A percentile compares a stretch with the other conserved stretches of the same genome.
phyloP scores from a whole-genome alignment of 1,140 invertebrate genomes.

The Pygmarrhopalites habei region DNA sequence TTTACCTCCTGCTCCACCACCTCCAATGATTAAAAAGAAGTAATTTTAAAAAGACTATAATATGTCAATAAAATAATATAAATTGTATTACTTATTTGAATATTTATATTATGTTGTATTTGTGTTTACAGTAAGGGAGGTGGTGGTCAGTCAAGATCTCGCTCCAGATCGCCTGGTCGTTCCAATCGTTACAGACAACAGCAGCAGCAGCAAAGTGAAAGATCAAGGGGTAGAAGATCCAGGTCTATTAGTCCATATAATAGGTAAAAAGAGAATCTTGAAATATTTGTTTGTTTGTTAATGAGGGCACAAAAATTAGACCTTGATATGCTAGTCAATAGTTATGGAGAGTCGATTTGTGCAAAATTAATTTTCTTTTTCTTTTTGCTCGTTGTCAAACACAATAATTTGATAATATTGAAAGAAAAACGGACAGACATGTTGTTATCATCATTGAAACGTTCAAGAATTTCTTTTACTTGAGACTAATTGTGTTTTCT shows the following conservation, averaged over 20 bases:
- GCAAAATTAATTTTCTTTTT: neutral
- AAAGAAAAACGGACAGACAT: neutral
- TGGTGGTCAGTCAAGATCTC: neutral
- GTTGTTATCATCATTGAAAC: too few species aligned
- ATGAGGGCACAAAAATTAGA: conserved; percentile 4
- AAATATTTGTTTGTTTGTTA: too few species aligned
- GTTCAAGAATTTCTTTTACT: too few species aligned
- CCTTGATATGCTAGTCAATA: neutral
- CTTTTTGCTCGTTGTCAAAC: neutral
- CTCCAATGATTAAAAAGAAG: neutral
- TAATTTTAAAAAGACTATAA: too few species aligned
- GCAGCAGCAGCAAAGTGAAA: neutral
- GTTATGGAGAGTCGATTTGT: neutral
- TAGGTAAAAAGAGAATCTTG: conserved; percentile 5
- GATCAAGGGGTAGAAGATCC: conserved; percentile 1
- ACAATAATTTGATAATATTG: neutral
- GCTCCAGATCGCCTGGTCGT: neutral
- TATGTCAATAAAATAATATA: too few species aligned
- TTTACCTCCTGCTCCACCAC: neutral
- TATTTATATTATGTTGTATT: too few species aligned
- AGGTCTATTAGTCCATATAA: conserved; percentile 3
- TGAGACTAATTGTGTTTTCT: too few species aligned
- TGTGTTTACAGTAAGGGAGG: neutral
- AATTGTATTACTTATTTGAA: too few species aligned
- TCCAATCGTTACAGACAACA: neutral